These are phyloP conservation scores for Chaetura pelagica DNA, from an alignment of 2,113 vertebrate species.

Conservation along the genomic window DNA sequence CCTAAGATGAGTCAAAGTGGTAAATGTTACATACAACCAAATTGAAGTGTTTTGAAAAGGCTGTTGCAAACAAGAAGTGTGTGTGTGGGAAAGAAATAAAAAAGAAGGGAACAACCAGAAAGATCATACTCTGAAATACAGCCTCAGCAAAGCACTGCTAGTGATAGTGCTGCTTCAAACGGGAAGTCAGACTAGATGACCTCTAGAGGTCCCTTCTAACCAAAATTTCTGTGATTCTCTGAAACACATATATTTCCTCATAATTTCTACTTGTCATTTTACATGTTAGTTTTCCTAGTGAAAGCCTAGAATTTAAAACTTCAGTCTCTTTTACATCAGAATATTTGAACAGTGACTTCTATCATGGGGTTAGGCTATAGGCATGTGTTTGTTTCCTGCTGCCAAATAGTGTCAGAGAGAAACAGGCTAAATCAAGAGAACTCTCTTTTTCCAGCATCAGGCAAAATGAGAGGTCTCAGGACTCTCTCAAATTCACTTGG, in stretches of 20 bases:
- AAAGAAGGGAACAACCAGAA: background rate
- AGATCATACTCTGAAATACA: background rate
- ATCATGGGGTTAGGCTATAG: background rate
- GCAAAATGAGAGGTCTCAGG: accelerated
- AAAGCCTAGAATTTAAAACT: background rate
- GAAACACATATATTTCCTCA: background rate
- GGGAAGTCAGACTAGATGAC: background rate
- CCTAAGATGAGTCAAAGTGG: background rate
- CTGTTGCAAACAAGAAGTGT: background rate
- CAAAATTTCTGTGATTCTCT: slow-evolving; percentile 34
- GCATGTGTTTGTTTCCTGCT: background rate
- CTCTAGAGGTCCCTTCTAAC: slow-evolving; percentile 69
- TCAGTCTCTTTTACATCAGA: background rate
- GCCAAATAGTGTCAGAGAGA: background rate
- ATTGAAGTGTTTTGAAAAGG: background rate
- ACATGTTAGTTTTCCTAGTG: background rate
- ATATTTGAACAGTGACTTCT: background rate
- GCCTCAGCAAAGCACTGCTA: background rate
- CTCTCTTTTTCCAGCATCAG: background rate
- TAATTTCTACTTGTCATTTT: background rate
- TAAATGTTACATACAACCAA: background rate
- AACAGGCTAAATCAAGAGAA: background rate
- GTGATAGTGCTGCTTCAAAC: background rate
- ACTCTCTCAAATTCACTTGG: background rate
- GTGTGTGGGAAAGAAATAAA: background rate